phyloP scores from a whole-genome alignment of 64 coral and sea anemone species.

The Montipora cactus region DNA sequence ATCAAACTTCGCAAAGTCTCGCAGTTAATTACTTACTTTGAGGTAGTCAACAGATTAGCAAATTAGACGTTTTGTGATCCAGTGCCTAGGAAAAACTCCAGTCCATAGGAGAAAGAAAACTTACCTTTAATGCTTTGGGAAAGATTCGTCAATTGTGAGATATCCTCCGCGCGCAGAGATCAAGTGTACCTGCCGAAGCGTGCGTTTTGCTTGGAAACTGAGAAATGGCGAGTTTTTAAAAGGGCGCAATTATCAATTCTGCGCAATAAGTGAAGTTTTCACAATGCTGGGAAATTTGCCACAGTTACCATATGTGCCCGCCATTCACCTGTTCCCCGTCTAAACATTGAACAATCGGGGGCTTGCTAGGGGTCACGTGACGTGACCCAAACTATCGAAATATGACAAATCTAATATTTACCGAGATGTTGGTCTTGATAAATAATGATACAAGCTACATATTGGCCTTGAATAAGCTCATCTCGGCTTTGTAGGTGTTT shows the following conservation, averaged over 20 bases:
- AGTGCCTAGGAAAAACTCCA: background rate
- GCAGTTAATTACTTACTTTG: conserved; percentile 18
- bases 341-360: conserved; percentile 90
- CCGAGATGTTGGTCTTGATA: conserved; percentile 85
- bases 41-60: conserved; percentile 29
- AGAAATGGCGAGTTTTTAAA: conserved; percentile 46
- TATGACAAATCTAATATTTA: conserved; percentile 90
- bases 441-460: conserved; percentile 81
- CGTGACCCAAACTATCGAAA: conserved; percentile 78
- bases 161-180: background rate
- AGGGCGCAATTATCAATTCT: conserved; percentile 28
- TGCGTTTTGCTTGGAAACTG: background rate
- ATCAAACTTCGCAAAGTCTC: conserved; percentile 48
- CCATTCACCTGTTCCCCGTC: conserved; percentile 80
- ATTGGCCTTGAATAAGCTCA: conserved; percentile 95
- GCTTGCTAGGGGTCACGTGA: conserved; percentile 78
- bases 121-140: background rate
- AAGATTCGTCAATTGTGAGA: background rate
- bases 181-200: background rate
- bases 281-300: conserved; percentile 89
- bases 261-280: conserved; percentile 23
- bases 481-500: conserved; percentile 48
- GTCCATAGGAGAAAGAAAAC: background rate
- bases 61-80: conserved; percentile 47
- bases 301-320: conserved; percentile 66